phyloP scores from a whole-genome alignment of 2,888 invertebrate species.

The Lasioglossum vierecki region DNA sequence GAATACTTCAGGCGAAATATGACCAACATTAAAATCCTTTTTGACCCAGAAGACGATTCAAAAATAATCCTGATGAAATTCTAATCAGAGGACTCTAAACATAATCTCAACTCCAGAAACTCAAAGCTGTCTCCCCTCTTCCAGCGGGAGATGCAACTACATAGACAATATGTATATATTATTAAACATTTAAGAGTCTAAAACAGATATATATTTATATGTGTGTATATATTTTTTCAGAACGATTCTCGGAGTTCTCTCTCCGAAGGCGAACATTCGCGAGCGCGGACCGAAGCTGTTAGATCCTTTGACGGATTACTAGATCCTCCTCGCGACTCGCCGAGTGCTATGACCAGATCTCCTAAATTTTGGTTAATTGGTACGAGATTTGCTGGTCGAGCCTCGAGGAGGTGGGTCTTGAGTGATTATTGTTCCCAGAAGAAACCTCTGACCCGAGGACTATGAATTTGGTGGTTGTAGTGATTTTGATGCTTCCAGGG shows the following conservation, averaged over 20 bases:
- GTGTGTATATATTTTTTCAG: not conserved
- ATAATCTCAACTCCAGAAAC: not conserved
- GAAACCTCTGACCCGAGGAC: conserved; percentile 10
- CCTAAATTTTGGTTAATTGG: conserved; percentile 25
- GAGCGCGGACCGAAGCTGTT: conserved; percentile 42
- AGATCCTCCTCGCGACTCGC: conserved; percentile 36
- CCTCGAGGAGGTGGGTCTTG: conserved; percentile 25
- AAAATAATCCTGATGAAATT: not conserved
- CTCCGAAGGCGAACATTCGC: conserved; percentile 27
- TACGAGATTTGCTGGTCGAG: conserved; percentile 46
- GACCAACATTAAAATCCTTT: not conserved
- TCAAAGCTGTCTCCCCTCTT: not conserved
- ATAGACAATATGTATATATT: conserved; percentile 6
- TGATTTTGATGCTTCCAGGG: not conserved
- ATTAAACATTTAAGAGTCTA: conserved; percentile 27
- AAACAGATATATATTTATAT: not conserved
- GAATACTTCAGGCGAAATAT: not conserved
- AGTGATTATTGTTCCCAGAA: conserved; percentile 50
- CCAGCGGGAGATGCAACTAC: not conserved
- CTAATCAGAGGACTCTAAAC: not conserved
- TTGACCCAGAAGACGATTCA: not conserved
- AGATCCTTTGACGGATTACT: not conserved
- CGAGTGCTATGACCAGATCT: conserved; percentile 38
- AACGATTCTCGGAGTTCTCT: conserved; percentile 10
- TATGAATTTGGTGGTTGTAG: not conserved